Evolutionary conservation across 2,113 vertebrate species (phyloP).

Genomic region (Fulmarus glacialis): DNA sequence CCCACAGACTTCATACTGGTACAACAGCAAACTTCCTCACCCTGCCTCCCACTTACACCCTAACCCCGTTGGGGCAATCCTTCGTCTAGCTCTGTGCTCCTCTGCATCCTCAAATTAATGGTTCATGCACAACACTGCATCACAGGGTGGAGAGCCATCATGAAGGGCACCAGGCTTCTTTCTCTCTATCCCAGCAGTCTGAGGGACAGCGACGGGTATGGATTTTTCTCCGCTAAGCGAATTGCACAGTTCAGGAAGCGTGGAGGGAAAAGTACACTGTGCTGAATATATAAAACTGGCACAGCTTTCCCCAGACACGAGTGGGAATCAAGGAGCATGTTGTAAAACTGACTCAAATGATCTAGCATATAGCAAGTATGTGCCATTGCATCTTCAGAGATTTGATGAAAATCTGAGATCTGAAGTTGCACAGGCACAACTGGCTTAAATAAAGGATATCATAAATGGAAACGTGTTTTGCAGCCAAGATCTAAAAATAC

Average conservation of each 20-base stretch:
- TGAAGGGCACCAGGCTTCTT: background rate
- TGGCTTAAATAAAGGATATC: background rate
- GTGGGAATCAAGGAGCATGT: background rate
- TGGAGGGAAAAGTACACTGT: background rate
- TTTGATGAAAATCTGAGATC: background rate
- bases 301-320: background rate
- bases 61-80: rapidly evolving
- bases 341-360: background rate
- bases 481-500: background rate
- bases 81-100: background rate
- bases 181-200: background rate
- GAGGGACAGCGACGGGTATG: rapidly evolving
- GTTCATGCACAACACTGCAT: rapidly evolving
- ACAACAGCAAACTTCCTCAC: background rate
- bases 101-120: background rate
- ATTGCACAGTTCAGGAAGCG: background rate
- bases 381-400: background rate
- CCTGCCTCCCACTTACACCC: background rate
- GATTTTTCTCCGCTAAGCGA: background rate
- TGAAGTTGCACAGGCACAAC: background rate
- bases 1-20: too few species aligned
- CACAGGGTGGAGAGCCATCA: background rate
- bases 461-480: background rate
- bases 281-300: background rate
- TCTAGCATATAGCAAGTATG: background rate